Percentiles rank a stretch among this genome's conserved stretches.
phyloP scores from a whole-genome alignment of 2,113 vertebrate species.

The Heptranchias perlo region DNA sequence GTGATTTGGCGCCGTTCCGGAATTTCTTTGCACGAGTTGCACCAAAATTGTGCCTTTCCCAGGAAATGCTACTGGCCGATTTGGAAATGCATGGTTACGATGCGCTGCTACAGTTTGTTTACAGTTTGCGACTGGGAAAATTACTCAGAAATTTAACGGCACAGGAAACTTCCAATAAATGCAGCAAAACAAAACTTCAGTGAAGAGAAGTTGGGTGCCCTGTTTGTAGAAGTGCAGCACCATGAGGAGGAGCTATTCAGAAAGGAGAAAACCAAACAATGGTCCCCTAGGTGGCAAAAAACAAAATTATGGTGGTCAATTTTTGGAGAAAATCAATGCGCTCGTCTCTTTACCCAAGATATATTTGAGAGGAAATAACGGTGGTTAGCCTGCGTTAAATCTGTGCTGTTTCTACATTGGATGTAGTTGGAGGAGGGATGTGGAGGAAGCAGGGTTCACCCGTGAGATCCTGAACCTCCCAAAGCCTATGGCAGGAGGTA shows the following conservation, averaged over 20 bases:
- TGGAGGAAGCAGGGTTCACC: conserved; percentile 8
- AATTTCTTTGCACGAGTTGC: conserved; percentile 6
- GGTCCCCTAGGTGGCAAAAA: not conserved
- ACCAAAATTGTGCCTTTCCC: conserved; percentile 1
- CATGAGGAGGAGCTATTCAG: conserved; percentile 22
- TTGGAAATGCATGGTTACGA: conserved; percentile 17
- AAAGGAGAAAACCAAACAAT: conserved; percentile 17
- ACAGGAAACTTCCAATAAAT: conserved; percentile 10
- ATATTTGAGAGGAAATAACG: conserved; percentile 14
- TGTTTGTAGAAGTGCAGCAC: not conserved
- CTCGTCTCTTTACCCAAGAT: conserved; percentile 28
- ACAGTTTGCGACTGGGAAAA: not conserved
- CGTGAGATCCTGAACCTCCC: not conserved
- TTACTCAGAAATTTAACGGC: conserved; percentile 8
- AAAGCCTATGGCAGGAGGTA: conserved; percentile 1
- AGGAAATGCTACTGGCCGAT: not conserved
- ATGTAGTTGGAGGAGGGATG: conserved; percentile 3
- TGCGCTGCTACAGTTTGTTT: conserved; percentile 26
- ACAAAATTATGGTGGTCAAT: not conserved
- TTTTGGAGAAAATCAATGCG: conserved; percentile 3
- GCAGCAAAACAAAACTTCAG: conserved; percentile 34
- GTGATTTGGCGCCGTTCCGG: not conserved
- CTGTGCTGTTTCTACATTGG: conserved; percentile 14
- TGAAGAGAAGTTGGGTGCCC: conserved; percentile 22
- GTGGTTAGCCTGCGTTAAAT: conserved; percentile 12